Conservation (phyloP, 2,888 invertebrate genomes). For the Boloria euphrosyne region DNA sequence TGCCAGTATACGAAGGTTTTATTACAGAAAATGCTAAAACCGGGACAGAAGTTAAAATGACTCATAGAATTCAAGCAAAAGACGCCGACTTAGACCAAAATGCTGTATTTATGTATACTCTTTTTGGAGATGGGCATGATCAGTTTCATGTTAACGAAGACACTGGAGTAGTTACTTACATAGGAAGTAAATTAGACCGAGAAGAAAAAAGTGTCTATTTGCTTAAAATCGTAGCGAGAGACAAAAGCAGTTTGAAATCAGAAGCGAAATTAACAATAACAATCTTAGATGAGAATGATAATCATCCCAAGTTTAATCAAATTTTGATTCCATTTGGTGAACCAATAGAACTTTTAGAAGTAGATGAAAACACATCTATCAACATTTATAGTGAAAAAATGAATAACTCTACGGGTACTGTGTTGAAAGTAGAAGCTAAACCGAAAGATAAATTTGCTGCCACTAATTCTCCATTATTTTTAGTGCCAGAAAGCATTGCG, state of each 20-base stretch:
- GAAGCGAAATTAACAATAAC: slow-evolving; percentile 87
- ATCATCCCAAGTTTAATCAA: slow-evolving; percentile 87
- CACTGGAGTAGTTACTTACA: slow-evolving; percentile 83
- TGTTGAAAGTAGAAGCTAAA: slow-evolving; percentile 61
- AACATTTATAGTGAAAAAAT: slow-evolving; percentile 73
- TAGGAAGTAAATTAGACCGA: slow-evolving; percentile 85
- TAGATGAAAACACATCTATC: slow-evolving; percentile 77
- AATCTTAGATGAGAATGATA: slow-evolving; percentile 92
- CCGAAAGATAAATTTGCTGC: slow-evolving; percentile 69
- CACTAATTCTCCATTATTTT: slow-evolving; percentile 81
- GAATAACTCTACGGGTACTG: slow-evolving; percentile 54
- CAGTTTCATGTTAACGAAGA: slow-evolving; percentile 86
- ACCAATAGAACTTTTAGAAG: slow-evolving; percentile 85
- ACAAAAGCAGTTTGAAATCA: slow-evolving; percentile 88
- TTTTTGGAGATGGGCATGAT: slow-evolving; percentile 89
- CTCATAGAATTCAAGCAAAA: slow-evolving; percentile 85
- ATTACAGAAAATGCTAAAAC: slow-evolving; percentile 89
- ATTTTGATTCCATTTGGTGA: slow-evolving; percentile 87
- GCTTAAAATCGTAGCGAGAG: slow-evolving; percentile 88
- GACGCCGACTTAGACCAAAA: slow-evolving; percentile 88
- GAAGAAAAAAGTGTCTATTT: slow-evolving; percentile 87
- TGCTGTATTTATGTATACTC: slow-evolving; percentile 85
- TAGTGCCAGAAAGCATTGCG: slow-evolving; percentile 87
- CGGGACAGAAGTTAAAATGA: slow-evolving; percentile 87
- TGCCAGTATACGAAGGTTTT: slow-evolving; percentile 86